A percentile compares a stretch with the other conserved stretches of the same genome.
Evolutionary conservation across 2,797 vertebrate species (phyloP).

Genomic region (Notolepis coatsorum): DNA sequence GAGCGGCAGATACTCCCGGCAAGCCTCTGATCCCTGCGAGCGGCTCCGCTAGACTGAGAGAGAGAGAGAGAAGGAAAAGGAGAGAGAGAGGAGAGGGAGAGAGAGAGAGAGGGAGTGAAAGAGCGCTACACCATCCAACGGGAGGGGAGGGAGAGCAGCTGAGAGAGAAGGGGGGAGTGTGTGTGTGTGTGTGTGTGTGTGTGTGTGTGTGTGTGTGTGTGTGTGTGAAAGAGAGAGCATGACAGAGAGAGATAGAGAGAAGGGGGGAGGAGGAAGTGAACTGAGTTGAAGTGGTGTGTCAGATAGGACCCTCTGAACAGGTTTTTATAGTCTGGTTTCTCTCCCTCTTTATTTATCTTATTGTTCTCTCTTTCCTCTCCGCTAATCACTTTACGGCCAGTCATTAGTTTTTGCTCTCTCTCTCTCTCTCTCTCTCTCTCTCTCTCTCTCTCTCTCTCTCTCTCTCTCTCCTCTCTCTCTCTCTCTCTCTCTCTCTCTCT

Average conservation of each 20-base stretch:
- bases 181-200: constrained; percentile 21
- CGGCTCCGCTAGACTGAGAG: constrained; percentile 72
- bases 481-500: neutral
- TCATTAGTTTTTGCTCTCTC: neutral
- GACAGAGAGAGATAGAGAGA: neutral
- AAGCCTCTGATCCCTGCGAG: constrained; percentile 78
- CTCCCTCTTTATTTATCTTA: neutral
- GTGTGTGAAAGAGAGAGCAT: neutral
- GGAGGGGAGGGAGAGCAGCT: constrained; percentile 77
- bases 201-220: neutral
- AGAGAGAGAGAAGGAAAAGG: constrained; percentile 48
- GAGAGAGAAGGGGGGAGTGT: constrained; percentile 65
- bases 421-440: neutral
- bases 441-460: neutral
- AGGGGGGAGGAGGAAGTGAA: constrained; percentile 39
- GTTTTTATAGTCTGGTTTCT: constrained; percentile 47
- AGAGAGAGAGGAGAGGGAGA: constrained; percentile 67
- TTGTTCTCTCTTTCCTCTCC: neutral
- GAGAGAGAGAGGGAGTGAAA: constrained; percentile 63
- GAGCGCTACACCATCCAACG: constrained; percentile 75
- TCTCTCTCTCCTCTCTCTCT: neutral
- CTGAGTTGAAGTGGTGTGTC: constrained; percentile 53
- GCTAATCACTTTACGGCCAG: no score
- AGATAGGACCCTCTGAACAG: constrained; percentile 38
- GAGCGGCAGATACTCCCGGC: constrained; percentile 74